Evolutionary conservation across 2,113 vertebrate genomes (phyloP).

Genomic region (Pollachius pollachius): DNA sequence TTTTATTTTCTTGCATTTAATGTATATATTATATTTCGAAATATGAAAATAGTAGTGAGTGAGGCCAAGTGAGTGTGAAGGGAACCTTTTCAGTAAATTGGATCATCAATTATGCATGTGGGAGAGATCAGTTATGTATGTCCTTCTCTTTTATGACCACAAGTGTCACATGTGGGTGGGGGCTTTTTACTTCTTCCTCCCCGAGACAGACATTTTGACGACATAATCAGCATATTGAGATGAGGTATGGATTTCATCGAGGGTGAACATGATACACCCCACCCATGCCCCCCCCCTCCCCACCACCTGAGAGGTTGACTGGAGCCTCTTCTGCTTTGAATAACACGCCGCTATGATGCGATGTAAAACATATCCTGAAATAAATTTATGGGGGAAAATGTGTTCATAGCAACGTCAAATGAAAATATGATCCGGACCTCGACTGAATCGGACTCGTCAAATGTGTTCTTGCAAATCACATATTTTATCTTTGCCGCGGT

Average conservation of each 20-base stretch:
- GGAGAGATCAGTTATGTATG: not conserved
- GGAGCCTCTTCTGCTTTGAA: constrained; percentile 41
- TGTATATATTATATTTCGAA: not conserved
- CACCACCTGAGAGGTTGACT: too few species aligned
- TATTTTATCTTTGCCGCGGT: constrained; percentile 21
- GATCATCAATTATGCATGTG: not conserved
- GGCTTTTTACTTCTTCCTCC: too few species aligned
- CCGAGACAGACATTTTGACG: constrained; percentile 33
- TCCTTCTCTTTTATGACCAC: not conserved
- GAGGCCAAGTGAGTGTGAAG: not conserved
- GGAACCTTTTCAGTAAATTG: constrained; percentile 8
- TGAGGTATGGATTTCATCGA: constrained; percentile 16
- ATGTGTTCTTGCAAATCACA: constrained; percentile 59
- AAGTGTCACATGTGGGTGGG: too few species aligned
- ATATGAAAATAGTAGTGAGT: constrained; percentile 7
- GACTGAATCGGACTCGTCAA: constrained; percentile 46
- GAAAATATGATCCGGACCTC: constrained; percentile 59
- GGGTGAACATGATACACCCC: constrained; percentile 41
- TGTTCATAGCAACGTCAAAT: constrained; percentile 49
- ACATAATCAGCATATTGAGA: constrained; percentile 25
- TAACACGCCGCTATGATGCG: constrained; percentile 53
- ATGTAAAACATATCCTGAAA: constrained; percentile 45
- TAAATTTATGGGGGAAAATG: constrained; percentile 28
- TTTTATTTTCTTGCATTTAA: not conserved
- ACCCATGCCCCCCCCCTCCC: too few species aligned